Evolutionary conservation across 2,113 vertebrate genomes (phyloP).

Genomic region (Phaetusa simplex): DNA sequence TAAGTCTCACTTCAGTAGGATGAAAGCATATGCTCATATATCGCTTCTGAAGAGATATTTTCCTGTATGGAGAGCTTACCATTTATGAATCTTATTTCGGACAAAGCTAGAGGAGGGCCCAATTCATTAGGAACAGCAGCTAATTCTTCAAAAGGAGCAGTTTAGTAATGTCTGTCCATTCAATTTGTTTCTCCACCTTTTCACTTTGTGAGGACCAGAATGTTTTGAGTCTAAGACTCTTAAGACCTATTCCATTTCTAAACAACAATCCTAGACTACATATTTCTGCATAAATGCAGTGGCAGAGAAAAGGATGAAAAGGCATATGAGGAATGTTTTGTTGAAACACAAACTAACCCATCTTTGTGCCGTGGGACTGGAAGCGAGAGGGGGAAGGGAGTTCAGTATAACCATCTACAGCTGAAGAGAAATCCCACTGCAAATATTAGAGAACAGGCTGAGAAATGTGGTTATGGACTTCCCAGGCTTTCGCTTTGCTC

Average conservation of each 20-base stretch:
- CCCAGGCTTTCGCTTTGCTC: neutral
- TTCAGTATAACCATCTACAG: neutral
- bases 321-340: neutral
- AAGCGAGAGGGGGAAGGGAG: neutral
- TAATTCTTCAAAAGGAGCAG: neutral
- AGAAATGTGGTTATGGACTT: neutral
- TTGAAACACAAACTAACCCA: neutral
- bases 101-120: neutral
- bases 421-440: neutral
- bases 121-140: neutral
- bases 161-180: neutral
- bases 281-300: neutral
- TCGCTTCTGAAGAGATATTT: neutral
- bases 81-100: neutral
- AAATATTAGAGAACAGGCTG: neutral
- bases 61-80: neutral
- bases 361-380: neutral
- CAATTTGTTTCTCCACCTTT: neutral
- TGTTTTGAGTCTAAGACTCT: neutral
- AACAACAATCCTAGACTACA: neutral
- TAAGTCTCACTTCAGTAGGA: neutral
- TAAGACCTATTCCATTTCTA: neutral
- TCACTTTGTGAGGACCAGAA: neutral
- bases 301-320: neutral
- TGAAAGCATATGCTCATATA: neutral